Conservation (phyloP, 2,888 invertebrate genomes). For the Marronus borbonicus region DNA sequence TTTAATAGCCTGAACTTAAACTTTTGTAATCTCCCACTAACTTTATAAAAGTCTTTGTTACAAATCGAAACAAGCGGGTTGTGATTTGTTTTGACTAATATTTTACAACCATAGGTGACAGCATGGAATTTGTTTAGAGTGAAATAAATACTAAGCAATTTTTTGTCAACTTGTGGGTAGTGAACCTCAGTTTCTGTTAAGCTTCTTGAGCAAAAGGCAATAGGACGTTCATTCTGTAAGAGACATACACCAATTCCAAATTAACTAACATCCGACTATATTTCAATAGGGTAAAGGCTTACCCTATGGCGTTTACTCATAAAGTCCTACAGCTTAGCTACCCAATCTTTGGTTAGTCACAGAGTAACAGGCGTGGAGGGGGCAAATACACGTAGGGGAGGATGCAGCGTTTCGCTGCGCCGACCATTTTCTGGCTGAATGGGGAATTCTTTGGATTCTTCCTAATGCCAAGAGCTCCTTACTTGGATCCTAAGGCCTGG, state of each 20-base stretch:
- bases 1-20: no score
- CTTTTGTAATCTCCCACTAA: no score
- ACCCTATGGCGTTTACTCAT: no score
- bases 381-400: no score
- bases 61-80: not conserved
- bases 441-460: no score
- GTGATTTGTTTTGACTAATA: constrained; percentile 3
- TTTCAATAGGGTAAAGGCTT: not conserved
- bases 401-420: no score
- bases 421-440: no score
- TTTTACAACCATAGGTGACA: not conserved
- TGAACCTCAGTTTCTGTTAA: constrained; percentile 11
- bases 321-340: no score
- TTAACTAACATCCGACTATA: not conserved
- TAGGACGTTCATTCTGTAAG: not conserved
- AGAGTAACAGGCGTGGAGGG: no score
- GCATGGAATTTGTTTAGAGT: constrained; percentile 8
- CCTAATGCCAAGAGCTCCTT: no score
- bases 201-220: not conserved
- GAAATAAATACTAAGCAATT: constrained; percentile 9
- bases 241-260: not conserved
- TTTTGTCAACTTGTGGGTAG: constrained; percentile 10
- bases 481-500: no score
- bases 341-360: no score
- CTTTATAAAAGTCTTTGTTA: constrained; percentile 5